Evolutionary conservation across 1,140 invertebrate species (phyloP).

Genomic region (Argopecten irradians): DNA sequence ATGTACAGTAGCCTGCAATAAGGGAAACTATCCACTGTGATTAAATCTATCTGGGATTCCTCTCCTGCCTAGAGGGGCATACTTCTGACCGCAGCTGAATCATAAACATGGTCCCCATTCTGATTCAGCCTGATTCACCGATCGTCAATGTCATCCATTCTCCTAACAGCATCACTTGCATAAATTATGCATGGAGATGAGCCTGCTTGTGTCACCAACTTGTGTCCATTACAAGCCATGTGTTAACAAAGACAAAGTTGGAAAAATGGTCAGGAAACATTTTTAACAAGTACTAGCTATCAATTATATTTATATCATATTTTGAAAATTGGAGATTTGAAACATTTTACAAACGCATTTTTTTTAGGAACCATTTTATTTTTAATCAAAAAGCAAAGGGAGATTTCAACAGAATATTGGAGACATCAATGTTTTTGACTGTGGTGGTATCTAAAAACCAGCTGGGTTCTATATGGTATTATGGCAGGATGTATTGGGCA

Average conservation of each 20-base stretch:
- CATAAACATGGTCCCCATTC: neutral
- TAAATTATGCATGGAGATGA: neutral
- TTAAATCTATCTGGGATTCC: neutral
- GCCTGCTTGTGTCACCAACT: neutral
- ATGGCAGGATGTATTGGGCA: too few relatives aligned
- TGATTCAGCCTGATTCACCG: neutral
- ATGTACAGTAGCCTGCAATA: neutral
- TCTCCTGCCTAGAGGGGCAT: neutral
- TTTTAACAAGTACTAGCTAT: too few relatives aligned
- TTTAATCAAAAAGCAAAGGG: too few relatives aligned
- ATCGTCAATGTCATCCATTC: neutral
- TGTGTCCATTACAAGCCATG: neutral
- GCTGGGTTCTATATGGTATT: too few relatives aligned
- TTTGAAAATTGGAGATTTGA: too few relatives aligned
- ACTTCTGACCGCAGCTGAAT: conserved; percentile 5
- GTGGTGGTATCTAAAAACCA: too few relatives aligned
- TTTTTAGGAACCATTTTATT: too few relatives aligned
- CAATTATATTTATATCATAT: too few relatives aligned
- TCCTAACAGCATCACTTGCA: neutral
- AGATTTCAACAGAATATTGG: neutral
- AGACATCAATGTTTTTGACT: neutral
- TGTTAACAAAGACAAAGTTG: neutral
- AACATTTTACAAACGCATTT: too few relatives aligned
- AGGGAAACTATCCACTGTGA: neutral
- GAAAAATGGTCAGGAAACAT: too few relatives aligned